phyloP scores from a whole-genome alignment of 2,113 vertebrate species.

The Melanocharis versteri region DNA sequence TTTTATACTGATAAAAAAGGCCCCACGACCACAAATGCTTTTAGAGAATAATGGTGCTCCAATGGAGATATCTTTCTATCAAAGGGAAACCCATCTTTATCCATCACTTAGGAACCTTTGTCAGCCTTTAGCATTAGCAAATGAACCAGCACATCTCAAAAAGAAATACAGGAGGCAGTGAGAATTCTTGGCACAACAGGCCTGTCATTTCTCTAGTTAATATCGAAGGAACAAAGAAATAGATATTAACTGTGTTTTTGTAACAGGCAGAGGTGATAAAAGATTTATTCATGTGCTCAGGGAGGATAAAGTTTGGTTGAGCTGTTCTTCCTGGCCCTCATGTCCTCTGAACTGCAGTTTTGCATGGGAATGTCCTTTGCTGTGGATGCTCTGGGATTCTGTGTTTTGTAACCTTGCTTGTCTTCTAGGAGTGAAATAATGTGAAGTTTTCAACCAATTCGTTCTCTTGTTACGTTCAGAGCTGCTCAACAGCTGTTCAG shows the following conservation, averaged over 20 bases:
- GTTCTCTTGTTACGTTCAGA: neutral
- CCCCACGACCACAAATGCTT: neutral
- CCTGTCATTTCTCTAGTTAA: neutral
- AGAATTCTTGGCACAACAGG: neutral
- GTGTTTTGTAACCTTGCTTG: neutral
- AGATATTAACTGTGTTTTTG: neutral
- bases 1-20: neutral
- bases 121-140: neutral
- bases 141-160: neutral
- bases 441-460: neutral
- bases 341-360: neutral
- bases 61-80: neutral
- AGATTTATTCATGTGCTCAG: neutral
- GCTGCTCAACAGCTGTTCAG: neutral
- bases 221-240: neutral
- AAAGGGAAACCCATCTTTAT: neutral
- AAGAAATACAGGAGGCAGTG: neutral
- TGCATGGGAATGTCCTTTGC: fast-evolving
- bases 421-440: neutral
- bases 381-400: neutral
- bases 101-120: neutral
- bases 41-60: neutral
- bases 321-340: neutral
- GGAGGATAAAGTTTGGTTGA: neutral
- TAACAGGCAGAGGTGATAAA: neutral